phyloP scores from a whole-genome alignment of 1,140 invertebrate species.

The Eriocheir sinensis region DNA sequence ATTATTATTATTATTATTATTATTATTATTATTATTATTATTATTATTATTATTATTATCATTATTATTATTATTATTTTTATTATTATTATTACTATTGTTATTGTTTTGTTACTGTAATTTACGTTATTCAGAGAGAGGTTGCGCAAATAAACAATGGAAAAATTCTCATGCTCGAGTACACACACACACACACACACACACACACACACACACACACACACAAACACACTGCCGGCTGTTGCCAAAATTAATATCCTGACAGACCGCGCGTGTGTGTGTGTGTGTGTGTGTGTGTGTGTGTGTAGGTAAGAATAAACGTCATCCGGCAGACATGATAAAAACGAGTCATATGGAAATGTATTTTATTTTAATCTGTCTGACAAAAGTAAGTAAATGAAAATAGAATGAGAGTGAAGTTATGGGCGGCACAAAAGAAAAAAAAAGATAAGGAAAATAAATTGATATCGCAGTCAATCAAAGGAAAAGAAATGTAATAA shows the following conservation, averaged over 20 bases:
- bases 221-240: no score
- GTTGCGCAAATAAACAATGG: neutral
- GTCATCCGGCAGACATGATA: neutral
- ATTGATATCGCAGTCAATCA: no score
- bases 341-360: neutral
- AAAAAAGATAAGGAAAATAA: no score
- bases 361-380: neutral
- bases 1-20: no score
- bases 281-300: constrained; percentile 44
- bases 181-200: neutral
- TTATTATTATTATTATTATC: no score
- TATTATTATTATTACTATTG: no score
- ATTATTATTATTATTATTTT: no score
- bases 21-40: no score
- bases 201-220: neutral
- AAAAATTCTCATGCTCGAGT: neutral
- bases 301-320: neutral
- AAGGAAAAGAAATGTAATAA: no score
- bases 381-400: neutral
- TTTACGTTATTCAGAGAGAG: no score
- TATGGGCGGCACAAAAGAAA: no score
- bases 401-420: neutral
- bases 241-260: neutral
- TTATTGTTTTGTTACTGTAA: no score
- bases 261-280: neutral